phyloP scores from a whole-genome alignment of 2,797 vertebrate species.

The Anguilla marmorata region DNA sequence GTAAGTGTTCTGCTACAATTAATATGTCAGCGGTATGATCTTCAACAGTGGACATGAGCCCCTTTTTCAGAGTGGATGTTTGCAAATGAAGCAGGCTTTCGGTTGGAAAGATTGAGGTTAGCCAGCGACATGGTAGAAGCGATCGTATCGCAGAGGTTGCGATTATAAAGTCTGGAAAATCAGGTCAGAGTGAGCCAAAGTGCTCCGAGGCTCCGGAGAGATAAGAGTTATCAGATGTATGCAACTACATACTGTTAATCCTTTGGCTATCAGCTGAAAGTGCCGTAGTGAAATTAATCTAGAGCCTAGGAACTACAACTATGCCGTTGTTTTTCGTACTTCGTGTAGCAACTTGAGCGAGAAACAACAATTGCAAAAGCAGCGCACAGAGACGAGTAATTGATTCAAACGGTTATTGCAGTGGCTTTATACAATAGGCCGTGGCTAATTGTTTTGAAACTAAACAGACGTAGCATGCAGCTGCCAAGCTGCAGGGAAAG shows the following conservation, averaged over 20 bases:
- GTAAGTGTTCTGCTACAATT: not conserved
- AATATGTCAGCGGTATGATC: not conserved
- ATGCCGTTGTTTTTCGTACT: not conserved
- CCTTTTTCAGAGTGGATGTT: not conserved
- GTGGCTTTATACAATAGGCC: not conserved
- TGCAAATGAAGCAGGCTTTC: not conserved
- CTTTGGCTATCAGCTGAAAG: not conserved
- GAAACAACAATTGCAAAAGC: not conserved
- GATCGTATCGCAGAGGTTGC: constrained; percentile 12
- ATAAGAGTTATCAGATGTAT: constrained; percentile 24
- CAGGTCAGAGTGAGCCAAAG: constrained; percentile 15
- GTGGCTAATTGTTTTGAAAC: not conserved
- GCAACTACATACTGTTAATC: constrained; percentile 21
- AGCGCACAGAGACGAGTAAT: not conserved
- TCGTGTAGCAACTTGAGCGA: not conserved
- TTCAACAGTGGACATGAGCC: not conserved
- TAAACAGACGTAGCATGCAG: not conserved
- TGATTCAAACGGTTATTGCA: not conserved
- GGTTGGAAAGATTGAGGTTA: not conserved
- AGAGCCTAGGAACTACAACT: not conserved
- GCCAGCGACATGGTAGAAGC: not conserved
- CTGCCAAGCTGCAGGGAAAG: not conserved
- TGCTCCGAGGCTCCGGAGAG: not conserved
- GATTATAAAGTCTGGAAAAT: constrained; percentile 18
- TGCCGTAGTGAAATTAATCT: constrained; percentile 12